These are phyloP conservation scores for Dromius quadrimaculatus DNA, from an alignment of 2,888 invertebrate species.

Conservation along the genomic window DNA sequence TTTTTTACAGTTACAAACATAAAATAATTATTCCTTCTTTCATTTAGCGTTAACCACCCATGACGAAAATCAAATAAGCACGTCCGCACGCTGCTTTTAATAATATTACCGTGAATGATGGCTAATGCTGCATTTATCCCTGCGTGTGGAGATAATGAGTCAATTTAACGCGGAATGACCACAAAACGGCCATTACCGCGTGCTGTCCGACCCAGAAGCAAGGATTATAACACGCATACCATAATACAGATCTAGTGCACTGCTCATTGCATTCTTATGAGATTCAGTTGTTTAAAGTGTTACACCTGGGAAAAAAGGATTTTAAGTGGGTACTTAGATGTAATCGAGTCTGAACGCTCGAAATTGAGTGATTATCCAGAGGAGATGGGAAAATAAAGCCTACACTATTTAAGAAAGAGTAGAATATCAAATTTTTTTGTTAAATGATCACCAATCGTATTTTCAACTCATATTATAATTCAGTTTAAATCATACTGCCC, in stretches of 20 bases:
- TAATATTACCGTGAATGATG: conserved; percentile 29
- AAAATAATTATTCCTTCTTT: too few relatives aligned
- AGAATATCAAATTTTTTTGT: too few relatives aligned
- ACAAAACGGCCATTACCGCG: conserved; percentile 44
- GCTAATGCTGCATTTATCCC: conserved; percentile 28
- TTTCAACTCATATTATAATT: too few relatives aligned
- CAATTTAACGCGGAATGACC: conserved; percentile 43
- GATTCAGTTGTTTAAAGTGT: conserved; percentile 6
- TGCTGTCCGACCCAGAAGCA: conserved; percentile 13
- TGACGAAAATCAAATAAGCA: neutral
- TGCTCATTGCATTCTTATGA: neutral
- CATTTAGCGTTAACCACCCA: too few relatives aligned
- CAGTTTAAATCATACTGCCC: too few relatives aligned
- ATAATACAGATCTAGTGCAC: neutral
- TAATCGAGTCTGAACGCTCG: conserved; percentile 18
- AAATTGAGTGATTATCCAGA: conserved; percentile 32
- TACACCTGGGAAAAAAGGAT: conserved; percentile 20
- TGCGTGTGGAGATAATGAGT: conserved; percentile 43
- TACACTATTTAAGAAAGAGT: too few relatives aligned
- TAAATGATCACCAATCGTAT: too few relatives aligned
- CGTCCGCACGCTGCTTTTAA: conserved; percentile 8
- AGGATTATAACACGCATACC: conserved; percentile 38
- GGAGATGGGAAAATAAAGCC: too few relatives aligned
- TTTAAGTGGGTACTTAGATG: conserved; percentile 26
- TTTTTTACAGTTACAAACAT: too few relatives aligned